Evolutionary conservation across 2,888 invertebrate genomes (phyloP).

Genomic region (Pyrochroa serraticornis): DNA sequence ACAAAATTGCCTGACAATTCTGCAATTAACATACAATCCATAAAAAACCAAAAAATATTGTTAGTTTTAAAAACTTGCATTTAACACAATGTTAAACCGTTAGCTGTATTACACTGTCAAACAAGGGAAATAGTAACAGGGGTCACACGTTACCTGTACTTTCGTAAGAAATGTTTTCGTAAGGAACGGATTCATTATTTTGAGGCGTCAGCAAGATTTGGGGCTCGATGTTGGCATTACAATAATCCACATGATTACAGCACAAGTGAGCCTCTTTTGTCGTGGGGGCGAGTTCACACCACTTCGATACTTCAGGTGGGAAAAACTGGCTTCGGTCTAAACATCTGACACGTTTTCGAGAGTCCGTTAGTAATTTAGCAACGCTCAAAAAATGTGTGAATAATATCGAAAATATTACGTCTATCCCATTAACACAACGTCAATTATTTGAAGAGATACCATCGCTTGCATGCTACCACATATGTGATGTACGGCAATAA

Average conservation of each 20-base stretch:
- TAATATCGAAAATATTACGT: neutral
- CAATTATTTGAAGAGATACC: neutral
- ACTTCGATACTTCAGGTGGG: conserved; percentile 66
- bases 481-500: no score
- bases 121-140: conserved; percentile 10
- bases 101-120: conserved; percentile 18
- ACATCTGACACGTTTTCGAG: conserved; percentile 45
- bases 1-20: conserved; percentile 3
- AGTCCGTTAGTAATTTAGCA: conserved; percentile 26
- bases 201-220: conserved; percentile 17
- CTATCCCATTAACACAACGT: neutral
- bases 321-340: conserved; percentile 57
- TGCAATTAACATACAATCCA: conserved; percentile 6
- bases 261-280: conserved; percentile 51
- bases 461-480: neutral
- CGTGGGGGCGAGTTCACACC: conserved; percentile 58
- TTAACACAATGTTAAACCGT: conserved; percentile 27
- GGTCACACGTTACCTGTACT: conserved; percentile 45
- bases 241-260: conserved; percentile 65
- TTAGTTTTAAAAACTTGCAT: conserved; percentile 30
- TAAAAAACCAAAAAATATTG: conserved; percentile 22
- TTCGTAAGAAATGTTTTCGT: conserved; percentile 27
- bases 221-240: conserved; percentile 58
- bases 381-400: conserved; percentile 4
- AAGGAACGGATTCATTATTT: conserved; percentile 25